These are phyloP conservation scores for Sebastes itinus DNA, from an alignment of 2,797 vertebrate species.

Conservation along the genomic window DNA sequence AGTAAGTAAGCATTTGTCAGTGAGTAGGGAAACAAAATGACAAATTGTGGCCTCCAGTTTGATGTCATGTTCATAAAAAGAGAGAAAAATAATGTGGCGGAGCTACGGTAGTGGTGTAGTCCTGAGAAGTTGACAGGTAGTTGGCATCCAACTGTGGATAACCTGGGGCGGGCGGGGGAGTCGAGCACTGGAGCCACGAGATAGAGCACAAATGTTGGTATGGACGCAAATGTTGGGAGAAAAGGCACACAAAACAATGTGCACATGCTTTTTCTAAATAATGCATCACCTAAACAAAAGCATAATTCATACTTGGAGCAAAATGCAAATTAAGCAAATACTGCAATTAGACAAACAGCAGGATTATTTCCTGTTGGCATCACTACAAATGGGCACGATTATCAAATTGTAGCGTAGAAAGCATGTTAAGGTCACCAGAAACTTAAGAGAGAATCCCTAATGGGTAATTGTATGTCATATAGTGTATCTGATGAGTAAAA, in stretches of 20 bases:
- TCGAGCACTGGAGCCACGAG: neutral
- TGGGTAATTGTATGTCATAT: neutral
- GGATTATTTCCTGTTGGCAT: neutral
- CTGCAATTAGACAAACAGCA: neutral
- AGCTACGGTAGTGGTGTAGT: neutral
- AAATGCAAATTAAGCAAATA: neutral
- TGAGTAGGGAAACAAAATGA: constrained; percentile 15
- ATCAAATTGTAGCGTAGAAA: neutral
- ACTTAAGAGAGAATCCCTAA: neutral
- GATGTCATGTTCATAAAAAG: constrained; percentile 1
- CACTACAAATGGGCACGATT: neutral
- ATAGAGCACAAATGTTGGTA: neutral
- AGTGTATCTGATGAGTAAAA: neutral
- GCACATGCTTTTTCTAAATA: neutral
- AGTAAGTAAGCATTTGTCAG: neutral
- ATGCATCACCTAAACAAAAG: neutral
- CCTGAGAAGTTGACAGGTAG: constrained; percentile 5
- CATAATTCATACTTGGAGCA: neutral
- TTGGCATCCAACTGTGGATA: constrained; percentile 9
- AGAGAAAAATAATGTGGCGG: neutral
- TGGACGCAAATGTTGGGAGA: neutral
- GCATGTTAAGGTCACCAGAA: neutral
- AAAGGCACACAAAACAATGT: neutral
- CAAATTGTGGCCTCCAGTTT: constrained; percentile 1
- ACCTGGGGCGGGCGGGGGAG: neutral